Conservation (phyloP, 2,797 vertebrate genomes). For the Eleutherodactylus coqui region DNA sequence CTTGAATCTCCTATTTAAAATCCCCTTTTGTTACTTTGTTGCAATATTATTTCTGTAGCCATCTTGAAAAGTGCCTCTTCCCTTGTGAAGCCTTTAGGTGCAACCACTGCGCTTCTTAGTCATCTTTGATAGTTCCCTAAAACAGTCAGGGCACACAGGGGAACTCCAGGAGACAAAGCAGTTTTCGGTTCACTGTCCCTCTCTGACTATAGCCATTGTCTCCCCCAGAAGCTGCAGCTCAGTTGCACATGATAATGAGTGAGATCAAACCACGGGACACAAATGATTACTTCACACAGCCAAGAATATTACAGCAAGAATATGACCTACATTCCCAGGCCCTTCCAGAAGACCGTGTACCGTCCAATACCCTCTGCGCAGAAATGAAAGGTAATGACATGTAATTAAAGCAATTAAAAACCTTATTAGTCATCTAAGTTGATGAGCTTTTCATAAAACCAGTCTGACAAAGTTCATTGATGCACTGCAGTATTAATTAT, state of each 20-base stretch:
- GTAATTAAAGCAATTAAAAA: constrained; percentile 62
- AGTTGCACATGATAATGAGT: constrained; percentile 86
- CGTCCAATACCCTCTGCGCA: constrained; percentile 58
- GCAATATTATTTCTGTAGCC: not conserved
- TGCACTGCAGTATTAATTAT: constrained; percentile 2
- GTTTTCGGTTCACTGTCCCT: not conserved
- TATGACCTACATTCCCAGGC: constrained; percentile 66
- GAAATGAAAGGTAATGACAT: constrained; percentile 73
- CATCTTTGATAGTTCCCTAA: constrained; percentile 22
- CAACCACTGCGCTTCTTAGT: not conserved
- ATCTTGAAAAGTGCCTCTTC: not conserved
- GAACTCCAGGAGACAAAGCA: constrained; percentile 19
- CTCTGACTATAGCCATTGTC: constrained; percentile 39
- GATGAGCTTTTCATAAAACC: constrained; percentile 22
- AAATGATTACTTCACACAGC: constrained; percentile 89
- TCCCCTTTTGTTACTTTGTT: not conserved
- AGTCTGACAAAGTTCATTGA: constrained; percentile 4
- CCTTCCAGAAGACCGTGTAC: constrained; percentile 61
- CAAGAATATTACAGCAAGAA: constrained; percentile 81
- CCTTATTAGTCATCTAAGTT: constrained; percentile 38
- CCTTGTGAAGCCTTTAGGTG: not conserved
- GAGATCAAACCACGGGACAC: constrained; percentile 95
- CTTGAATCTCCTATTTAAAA: too few species aligned
- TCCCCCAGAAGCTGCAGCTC: constrained; percentile 79
- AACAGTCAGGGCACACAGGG: constrained; percentile 31